These are phyloP conservation scores for Crossaster papposus DNA, from an alignment of 53 echinoderm and acorn worm genomes.

Conservation along the genomic window DNA sequence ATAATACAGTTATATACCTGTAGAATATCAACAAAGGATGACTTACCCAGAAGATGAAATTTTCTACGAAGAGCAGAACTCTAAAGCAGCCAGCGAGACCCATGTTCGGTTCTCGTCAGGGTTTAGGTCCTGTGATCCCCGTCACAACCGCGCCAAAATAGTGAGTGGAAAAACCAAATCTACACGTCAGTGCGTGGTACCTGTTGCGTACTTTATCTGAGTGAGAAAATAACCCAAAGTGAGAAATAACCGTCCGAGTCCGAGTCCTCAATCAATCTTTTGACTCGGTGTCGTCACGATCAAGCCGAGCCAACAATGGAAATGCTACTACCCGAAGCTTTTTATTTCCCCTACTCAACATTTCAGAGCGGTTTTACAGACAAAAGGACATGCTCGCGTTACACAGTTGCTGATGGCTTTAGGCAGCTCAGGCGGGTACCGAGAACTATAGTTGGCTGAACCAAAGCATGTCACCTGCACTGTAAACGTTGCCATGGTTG, in stretches of 20 bases:
- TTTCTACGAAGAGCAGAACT: constrained; percentile 31
- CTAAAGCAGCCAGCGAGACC: constrained; percentile 41
- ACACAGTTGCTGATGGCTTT: background rate
- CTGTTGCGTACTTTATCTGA: background rate
- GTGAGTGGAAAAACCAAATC: background rate
- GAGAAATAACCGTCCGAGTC: no score
- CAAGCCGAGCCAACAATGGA: no score
- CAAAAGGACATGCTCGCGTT: background rate
- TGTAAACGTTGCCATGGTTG: constrained; percentile 27
- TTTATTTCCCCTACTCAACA: background rate
- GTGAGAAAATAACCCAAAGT: no score
- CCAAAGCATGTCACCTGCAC: background rate
- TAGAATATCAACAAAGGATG: background rate
- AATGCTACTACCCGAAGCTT: background rate
- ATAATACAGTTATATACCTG: no score
- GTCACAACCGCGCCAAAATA: background rate
- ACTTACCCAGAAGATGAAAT: constrained; percentile 51
- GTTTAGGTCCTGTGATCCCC: background rate
- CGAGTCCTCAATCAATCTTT: no score
- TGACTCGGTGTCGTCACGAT: background rate
- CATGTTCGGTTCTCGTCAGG: background rate
- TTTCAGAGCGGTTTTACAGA: background rate
- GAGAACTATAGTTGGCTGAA: background rate
- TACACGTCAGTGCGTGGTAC: background rate
- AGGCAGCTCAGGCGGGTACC: background rate